Evolutionary conservation across 2,113 vertebrate species (phyloP).

Genomic region (Craseonycteris thonglongyai): DNA sequence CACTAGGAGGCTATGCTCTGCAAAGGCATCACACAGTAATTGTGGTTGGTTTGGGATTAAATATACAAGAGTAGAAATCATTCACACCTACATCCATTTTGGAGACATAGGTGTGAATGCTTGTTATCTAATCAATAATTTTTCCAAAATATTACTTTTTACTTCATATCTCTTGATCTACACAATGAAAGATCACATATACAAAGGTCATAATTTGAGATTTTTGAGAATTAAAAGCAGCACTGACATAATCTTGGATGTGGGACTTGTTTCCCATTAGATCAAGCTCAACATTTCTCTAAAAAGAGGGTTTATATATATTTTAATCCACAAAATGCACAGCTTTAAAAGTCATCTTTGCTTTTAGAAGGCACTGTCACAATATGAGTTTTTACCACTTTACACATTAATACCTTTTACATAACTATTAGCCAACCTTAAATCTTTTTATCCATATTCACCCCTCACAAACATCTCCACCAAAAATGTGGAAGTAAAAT

Average conservation of each 20-base stretch:
- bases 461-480: background rate
- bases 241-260: background rate
- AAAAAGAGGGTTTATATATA: background rate
- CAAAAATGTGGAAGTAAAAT: background rate
- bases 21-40: background rate
- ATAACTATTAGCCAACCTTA: background rate
- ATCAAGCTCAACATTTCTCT: background rate
- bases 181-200: background rate
- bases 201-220: background rate
- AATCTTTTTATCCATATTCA: background rate
- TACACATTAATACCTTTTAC: background rate
- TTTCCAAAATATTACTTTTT: constrained; percentile 6
- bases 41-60: background rate
- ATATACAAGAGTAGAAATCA: background rate
- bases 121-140: background rate
- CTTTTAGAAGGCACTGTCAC: constrained; percentile 2
- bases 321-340: background rate
- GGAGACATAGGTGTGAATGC: no score
- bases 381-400: background rate
- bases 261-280: background rate
- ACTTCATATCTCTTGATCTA: background rate
- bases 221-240: background rate
- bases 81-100: background rate
- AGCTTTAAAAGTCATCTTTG: background rate
- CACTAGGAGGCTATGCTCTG: background rate